Base-by-base conservation (phyloP, 2,888 invertebrate species). In the Drosophila kanekoi region DNA sequence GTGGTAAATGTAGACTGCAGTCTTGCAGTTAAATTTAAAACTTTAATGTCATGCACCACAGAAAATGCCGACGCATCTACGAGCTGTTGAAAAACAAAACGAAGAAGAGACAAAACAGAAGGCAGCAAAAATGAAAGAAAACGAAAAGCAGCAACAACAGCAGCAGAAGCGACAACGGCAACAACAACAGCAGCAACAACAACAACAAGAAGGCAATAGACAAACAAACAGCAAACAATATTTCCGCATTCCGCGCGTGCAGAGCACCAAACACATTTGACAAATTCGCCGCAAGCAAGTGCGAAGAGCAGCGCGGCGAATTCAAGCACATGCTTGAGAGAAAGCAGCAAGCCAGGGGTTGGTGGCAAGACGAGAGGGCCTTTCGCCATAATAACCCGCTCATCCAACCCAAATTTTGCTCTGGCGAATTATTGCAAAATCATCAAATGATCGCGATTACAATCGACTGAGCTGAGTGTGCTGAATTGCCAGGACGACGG, bases 41-140 rank as follows among this genome's bases (percentile, higher is more conserved):
- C 81, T 85, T 85, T 85, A 87, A 85, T 87, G 86, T 85, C 89
- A 87, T 82, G 82, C 87, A 73, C 71, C 77, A 77, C 56, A 69
- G 78, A 66, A 76, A 77, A 75, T 77, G 64, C 60, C 73, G 77
- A 77, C 80, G 72, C 68, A 85, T 85, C 81, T 65, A 65, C 51
- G 58, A 80, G 66, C 74, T 69, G 65, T 44, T 67, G 75, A 65
- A 71, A 70, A 70, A 51, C 58, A 67, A 68, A 71, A 57, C 57
- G 67, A 65, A 63, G 60, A 64, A 66, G 60, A 66, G 56, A 64
- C 45, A 43, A 58, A 48, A 49, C 56, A 59, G 52, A 59, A 72
- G 72, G 56, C 64, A 72, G 67, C 51, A 47, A 54, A 66, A 44
- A 47, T 37, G 53, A 37, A 57, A 54, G 28, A 70, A 66, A 69